phyloP scores from a whole-genome alignment of 2,888 invertebrate species.

The Schrankia costaestrigalis region DNA sequence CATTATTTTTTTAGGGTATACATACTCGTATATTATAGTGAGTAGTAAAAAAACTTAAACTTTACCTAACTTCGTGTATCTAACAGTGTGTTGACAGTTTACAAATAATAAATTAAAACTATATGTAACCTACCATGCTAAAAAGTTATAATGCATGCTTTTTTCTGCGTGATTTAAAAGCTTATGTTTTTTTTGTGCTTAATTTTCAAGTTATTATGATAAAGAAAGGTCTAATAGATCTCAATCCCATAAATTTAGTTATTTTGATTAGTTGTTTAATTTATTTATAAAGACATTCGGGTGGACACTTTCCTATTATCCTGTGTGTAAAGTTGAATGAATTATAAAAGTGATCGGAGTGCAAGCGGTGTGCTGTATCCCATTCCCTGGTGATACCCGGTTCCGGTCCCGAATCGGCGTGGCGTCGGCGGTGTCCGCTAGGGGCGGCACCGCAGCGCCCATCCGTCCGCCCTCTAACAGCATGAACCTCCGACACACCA shows the following conservation, averaged over 20 bases:
- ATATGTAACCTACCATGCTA: slow-evolving; percentile 45
- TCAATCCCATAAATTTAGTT: slow-evolving; percentile 50
- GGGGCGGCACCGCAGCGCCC: slow-evolving; percentile 49
- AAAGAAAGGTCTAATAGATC: slow-evolving; percentile 41
- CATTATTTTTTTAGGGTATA: slow-evolving; percentile 5
- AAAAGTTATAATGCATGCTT: slow-evolving; percentile 70
- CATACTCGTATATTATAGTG: background rate
- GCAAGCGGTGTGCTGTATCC: slow-evolving; percentile 35
- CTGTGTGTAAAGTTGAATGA: slow-evolving; percentile 45
- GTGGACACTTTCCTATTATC: slow-evolving; percentile 65
- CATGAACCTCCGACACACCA: slow-evolving; percentile 76
- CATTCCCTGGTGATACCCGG: slow-evolving; percentile 23
- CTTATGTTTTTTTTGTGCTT: slow-evolving; percentile 58
- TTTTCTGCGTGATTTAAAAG: slow-evolving; percentile 55
- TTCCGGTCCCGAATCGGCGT: slow-evolving; percentile 37
- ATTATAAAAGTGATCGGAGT: slow-evolving; percentile 38
- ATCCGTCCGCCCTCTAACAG: slow-evolving; percentile 75
- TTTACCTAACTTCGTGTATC: slow-evolving; percentile 21
- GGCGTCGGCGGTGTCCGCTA: slow-evolving; percentile 41
- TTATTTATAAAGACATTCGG: slow-evolving; percentile 49
- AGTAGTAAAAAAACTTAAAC: slow-evolving; percentile 1
- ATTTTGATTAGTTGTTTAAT: slow-evolving; percentile 27
- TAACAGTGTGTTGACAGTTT: slow-evolving; percentile 33
- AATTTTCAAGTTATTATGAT: slow-evolving; percentile 50
- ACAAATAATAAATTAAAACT: slow-evolving; percentile 26